phyloP scores from a whole-genome alignment of 2,888 invertebrate genomes.

The Podabrus alpinus region DNA sequence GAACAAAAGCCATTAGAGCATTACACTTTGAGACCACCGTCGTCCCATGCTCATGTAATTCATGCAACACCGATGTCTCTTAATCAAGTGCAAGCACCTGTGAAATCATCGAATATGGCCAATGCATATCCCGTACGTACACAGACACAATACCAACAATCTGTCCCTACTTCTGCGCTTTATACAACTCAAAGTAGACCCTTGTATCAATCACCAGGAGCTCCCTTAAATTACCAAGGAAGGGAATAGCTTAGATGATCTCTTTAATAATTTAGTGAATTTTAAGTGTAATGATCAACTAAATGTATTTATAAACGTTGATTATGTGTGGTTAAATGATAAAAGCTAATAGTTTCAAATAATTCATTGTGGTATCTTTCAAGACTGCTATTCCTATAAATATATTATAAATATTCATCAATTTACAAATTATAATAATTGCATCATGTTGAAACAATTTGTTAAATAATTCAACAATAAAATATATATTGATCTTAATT shows the following conservation, averaged over 20 bases:
- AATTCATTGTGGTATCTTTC: not conserved
- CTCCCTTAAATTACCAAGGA: slow-evolving; percentile 45
- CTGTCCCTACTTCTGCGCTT: slow-evolving; percentile 46
- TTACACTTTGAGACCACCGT: slow-evolving; percentile 55
- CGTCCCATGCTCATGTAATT: slow-evolving; percentile 58
- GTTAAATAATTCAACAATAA: not conserved
- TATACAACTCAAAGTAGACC: slow-evolving; percentile 53
- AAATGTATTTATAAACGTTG: not conserved
- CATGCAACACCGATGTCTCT: slow-evolving; percentile 62
- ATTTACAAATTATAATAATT: not conserved
- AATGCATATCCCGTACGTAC: slow-evolving; percentile 82
- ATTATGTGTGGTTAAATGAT: not conserved
- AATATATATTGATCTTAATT: not conserved
- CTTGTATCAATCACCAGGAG: slow-evolving; percentile 50
- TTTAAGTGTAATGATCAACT: not conserved
- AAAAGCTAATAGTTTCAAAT: not conserved
- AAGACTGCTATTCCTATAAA: not conserved
- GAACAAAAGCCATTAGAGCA: slow-evolving; percentile 53
- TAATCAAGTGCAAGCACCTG: slow-evolving; percentile 62
- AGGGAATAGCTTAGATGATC: slow-evolving; percentile 30
- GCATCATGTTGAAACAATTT: not conserved
- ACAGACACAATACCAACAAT: slow-evolving; percentile 57
- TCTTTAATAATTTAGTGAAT: not conserved
- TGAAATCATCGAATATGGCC: slow-evolving; percentile 82
- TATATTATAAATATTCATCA: not conserved